Conservation (phyloP, 1,140 invertebrate species). For the Calliphora vicina region DNA sequence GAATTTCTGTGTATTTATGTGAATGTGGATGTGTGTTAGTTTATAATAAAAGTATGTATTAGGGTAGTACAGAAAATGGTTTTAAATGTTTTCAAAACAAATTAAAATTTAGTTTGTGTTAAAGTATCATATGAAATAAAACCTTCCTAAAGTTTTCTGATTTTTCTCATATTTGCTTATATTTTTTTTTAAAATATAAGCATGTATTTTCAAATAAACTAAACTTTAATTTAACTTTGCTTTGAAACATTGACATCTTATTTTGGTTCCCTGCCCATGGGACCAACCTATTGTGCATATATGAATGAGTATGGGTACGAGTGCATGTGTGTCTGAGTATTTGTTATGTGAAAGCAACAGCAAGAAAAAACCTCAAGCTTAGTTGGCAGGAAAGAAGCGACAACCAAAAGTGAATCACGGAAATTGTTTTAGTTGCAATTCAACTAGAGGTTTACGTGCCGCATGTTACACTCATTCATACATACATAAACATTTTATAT, state of each 20-base stretch:
- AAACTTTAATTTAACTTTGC: no score
- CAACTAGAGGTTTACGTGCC: constrained; percentile 15
- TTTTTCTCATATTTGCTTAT: no score
- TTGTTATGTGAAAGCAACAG: neutral
- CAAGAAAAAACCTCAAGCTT: neutral
- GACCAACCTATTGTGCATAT: no score
- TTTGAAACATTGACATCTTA: no score
- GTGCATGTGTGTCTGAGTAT: neutral
- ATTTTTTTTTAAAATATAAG: no score
- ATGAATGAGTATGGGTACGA: no score
- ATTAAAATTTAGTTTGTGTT: no score
- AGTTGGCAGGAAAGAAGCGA: constrained; percentile 14
- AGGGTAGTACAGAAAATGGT: neutral
- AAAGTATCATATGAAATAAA: no score
- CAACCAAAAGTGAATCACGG: constrained; percentile 4
- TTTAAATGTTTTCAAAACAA: no score
- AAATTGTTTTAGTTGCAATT: constrained; percentile 14
- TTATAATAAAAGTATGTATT: neutral
- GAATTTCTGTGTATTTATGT: neutral
- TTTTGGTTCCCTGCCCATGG: no score
- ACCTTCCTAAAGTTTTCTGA: no score
- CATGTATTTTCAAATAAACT: no score
- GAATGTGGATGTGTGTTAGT: neutral
- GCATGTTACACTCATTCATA: neutral
- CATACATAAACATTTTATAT: neutral